A percentile compares a stretch with the other conserved stretches of the same genome.
Conservation (phyloP, 2,113 vertebrate species). For the Halichoeres trimaculatus region DNA sequence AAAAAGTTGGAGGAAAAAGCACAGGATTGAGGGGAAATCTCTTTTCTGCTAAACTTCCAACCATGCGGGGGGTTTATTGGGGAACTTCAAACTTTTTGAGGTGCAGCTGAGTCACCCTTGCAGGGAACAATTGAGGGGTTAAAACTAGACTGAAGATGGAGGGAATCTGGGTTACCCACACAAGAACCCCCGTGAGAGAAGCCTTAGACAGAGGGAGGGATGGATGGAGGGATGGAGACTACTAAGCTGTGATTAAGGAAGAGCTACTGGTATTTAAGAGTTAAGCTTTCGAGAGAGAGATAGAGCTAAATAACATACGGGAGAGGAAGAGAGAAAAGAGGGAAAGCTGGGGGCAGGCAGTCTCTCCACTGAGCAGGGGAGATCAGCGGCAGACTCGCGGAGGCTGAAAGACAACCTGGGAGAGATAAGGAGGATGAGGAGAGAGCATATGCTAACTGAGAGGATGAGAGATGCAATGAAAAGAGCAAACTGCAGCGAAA, state of each 20-base stretch:
- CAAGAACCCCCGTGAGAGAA: slow-evolving; percentile 51
- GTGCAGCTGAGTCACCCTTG: slow-evolving; percentile 40
- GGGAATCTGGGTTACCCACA: slow-evolving; percentile 63
- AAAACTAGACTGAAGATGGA: slow-evolving; percentile 35
- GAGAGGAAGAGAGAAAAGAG: slow-evolving; percentile 26
- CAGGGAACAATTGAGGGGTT: slow-evolving; percentile 12
- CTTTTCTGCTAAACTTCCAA: not conserved
- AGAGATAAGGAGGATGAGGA: slow-evolving; percentile 69
- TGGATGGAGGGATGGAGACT: slow-evolving; percentile 61
- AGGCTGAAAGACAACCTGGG: slow-evolving; percentile 75
- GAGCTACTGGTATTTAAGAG: slow-evolving; percentile 75
- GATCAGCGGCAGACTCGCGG: slow-evolving; percentile 62
- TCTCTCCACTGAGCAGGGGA: slow-evolving; percentile 53
- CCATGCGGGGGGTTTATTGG: slow-evolving; percentile 30
- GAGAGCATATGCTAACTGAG: slow-evolving; percentile 65
- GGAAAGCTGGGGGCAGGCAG: slow-evolving; percentile 59
- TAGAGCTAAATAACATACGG: slow-evolving; percentile 31
- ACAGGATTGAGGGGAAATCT: slow-evolving; percentile 22
- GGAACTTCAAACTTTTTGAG: slow-evolving; percentile 44
- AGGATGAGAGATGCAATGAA: slow-evolving; percentile 66
- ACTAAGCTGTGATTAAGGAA: slow-evolving; percentile 77
- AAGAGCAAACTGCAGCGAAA: slow-evolving; percentile 61
- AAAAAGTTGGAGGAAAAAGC: slow-evolving; percentile 4
- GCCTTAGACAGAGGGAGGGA: slow-evolving; percentile 47
- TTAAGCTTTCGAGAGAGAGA: slow-evolving; percentile 56